Conservation (phyloP, 2,888 invertebrate genomes). For the Drosophila gaucha region DNA sequence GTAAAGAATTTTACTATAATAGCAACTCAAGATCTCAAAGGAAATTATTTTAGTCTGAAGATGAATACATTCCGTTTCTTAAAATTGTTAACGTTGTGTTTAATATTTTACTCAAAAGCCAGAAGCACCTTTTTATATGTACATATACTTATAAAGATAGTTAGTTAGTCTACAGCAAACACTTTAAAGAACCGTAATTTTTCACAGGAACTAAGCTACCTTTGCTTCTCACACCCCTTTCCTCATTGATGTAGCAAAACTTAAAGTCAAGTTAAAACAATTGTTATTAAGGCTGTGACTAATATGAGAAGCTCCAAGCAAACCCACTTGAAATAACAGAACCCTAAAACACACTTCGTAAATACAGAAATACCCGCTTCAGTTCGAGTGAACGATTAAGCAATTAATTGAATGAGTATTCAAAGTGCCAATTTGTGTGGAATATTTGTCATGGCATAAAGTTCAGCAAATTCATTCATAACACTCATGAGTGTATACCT, state of each 20-base stretch:
- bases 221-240: background rate
- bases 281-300: no score
- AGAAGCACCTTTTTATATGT: no score
- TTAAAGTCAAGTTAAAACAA: no score
- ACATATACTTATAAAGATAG: no score
- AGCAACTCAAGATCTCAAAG: no score
- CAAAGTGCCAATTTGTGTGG: constrained; percentile 13
- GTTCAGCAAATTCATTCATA: constrained; percentile 45
- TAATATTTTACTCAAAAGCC: no score
- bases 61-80: no score
- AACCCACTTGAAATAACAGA: background rate
- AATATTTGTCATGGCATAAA: constrained; percentile 16
- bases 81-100: no score
- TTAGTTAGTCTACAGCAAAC: background rate
- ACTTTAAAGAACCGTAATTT: no score
- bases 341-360: background rate
- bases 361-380: constrained; percentile 10
- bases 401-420: constrained; percentile 27
- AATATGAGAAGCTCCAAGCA: constrained; percentile 6
- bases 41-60: no score
- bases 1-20: no score
- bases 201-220: background rate
- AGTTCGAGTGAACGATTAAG: constrained; percentile 17
- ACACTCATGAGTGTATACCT: constrained; percentile 18
- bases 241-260: background rate